These are phyloP conservation scores for Lynx canadensis DNA, from an alignment of 2,113 vertebrate genomes.

Conservation along the genomic window DNA sequence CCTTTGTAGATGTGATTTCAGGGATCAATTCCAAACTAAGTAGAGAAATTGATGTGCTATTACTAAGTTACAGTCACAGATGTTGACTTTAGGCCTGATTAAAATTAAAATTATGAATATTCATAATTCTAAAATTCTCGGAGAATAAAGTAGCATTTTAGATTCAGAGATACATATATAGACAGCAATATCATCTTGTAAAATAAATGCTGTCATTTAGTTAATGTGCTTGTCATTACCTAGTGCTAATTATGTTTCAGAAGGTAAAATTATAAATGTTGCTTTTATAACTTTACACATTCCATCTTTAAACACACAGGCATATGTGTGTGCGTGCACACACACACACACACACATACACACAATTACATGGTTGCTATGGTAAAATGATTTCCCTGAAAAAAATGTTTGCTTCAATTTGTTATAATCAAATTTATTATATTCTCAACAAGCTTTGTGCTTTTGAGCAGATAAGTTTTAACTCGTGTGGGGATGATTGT, in stretches of 20 bases:
- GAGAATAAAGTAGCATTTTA: neutral
- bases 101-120: neutral
- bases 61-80: neutral
- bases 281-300: neutral
- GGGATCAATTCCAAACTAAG: neutral
- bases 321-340: accelerated
- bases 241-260: neutral
- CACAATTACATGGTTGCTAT: neutral
- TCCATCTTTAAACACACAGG: neutral
- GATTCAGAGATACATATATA: neutral
- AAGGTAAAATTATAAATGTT: neutral
- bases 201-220: neutral
- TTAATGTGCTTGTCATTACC: neutral
- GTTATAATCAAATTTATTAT: neutral
- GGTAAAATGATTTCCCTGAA: neutral
- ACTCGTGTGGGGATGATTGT: neutral
- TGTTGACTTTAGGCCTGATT: neutral
- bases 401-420: neutral
- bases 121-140: neutral
- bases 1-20: neutral
- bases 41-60: neutral
- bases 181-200: neutral
- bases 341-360: neutral
- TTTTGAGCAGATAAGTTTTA: neutral
- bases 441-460: neutral